Percentiles rank a stretch among this genome's conserved stretches.
Conservation (phyloP, 2,113 vertebrate species). For the Peromyscus polionotus region DNA sequence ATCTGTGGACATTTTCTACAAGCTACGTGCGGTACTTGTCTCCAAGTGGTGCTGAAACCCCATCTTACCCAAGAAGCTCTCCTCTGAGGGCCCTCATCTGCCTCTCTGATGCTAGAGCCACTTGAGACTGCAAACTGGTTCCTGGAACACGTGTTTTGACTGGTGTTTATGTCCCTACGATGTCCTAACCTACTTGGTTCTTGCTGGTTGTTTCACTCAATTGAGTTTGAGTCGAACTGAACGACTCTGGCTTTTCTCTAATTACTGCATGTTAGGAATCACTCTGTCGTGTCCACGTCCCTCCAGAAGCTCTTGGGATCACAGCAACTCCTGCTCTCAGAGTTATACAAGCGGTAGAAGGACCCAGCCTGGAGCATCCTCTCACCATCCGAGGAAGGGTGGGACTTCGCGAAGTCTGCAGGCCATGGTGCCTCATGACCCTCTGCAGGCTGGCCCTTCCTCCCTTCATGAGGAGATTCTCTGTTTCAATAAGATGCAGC, state of each 20-base stretch:
- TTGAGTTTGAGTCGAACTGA: not conserved
- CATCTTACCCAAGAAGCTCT: not conserved
- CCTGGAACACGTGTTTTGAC: not conserved
- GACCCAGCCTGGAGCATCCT: not conserved
- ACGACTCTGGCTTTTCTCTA: slow-evolving; percentile 44
- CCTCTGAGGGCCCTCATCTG: not conserved
- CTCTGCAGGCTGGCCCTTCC: not conserved
- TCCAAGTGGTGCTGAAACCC: not conserved
- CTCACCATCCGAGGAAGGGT: not conserved
- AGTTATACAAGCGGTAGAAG: not conserved
- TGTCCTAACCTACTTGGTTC: not conserved
- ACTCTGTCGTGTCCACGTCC: not conserved
- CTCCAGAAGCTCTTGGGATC: not conserved
- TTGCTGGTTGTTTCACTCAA: not conserved
- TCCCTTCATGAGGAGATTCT: not conserved
- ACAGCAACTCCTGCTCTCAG: not conserved
- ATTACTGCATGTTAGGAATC: slow-evolving; percentile 18
- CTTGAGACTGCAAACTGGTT: not conserved
- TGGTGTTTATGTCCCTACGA: not conserved
- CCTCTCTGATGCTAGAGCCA: not conserved
- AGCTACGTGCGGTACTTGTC: not conserved
- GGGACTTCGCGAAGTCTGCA: not conserved
- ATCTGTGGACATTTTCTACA: not conserved
- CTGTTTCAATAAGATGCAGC: not conserved
- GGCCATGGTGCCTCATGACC: not conserved